phyloP scores from a whole-genome alignment of 2,888 invertebrate species.

The Agrypnus murinus region DNA sequence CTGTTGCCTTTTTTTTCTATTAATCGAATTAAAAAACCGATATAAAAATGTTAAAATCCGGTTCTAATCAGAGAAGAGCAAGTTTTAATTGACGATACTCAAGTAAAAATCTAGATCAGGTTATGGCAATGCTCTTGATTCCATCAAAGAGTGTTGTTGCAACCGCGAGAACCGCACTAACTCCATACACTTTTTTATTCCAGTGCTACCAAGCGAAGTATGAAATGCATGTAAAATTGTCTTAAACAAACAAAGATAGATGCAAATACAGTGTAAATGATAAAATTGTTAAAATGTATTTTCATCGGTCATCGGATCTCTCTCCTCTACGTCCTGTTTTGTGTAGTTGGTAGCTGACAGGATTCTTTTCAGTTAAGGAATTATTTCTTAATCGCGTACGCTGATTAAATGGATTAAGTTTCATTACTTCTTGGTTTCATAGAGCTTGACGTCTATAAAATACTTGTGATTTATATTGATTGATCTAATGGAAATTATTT shows the following conservation, averaged over 20 bases:
- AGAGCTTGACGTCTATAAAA: slow-evolving; percentile 12
- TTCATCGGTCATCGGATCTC: slow-evolving; percentile 39
- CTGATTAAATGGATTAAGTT: slow-evolving; percentile 35
- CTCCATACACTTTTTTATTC: slow-evolving; percentile 4
- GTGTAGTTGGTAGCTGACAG: slow-evolving; percentile 32
- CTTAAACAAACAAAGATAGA: background rate
- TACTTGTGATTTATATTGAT: slow-evolving; percentile 22
- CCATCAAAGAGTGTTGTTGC: slow-evolving; percentile 18
- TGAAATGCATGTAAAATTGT: background rate
- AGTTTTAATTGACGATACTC: slow-evolving; percentile 23
- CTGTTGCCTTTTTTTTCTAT: background rate
- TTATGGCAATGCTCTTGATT: slow-evolving; percentile 41
- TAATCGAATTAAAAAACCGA: background rate
- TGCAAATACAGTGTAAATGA: background rate
- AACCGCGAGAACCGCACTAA: slow-evolving; percentile 43
- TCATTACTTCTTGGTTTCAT: slow-evolving; percentile 9
- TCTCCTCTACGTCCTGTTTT: slow-evolving; percentile 26
- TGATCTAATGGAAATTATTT: slow-evolving; percentile 6
- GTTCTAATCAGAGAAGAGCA: slow-evolving; percentile 10
- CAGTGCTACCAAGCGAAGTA: background rate
- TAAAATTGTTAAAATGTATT: slow-evolving; percentile 1
- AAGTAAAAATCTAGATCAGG: slow-evolving; percentile 52
- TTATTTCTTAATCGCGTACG: slow-evolving; percentile 34
- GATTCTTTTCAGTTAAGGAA: slow-evolving; percentile 30
- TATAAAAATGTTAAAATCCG: background rate